These are phyloP conservation scores for Yponomeuta plumbellus DNA, from an alignment of 2,888 invertebrate species.

Conservation along the genomic window DNA sequence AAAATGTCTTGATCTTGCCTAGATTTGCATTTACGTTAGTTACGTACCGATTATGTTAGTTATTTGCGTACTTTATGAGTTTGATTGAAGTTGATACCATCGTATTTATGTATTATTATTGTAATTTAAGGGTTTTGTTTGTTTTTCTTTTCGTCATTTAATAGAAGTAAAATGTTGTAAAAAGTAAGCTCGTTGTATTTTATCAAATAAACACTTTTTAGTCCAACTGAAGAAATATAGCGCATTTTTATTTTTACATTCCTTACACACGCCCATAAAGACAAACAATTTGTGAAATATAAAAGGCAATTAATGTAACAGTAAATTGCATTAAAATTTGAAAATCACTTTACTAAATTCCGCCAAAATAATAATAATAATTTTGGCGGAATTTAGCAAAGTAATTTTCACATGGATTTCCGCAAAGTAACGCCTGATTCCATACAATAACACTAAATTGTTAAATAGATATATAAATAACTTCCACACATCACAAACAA, in stretches of 20 bases:
- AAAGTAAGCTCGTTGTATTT: constrained; percentile 78
- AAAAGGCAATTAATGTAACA: no score
- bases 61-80: background rate
- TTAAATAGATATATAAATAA: no score
- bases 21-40: constrained; percentile 75
- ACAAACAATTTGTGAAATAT: background rate
- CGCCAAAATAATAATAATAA: no score
- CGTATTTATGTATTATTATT: constrained; percentile 75
- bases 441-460: no score
- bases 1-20: constrained; percentile 68
- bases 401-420: no score
- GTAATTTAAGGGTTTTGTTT: constrained; percentile 71
- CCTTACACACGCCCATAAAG: background rate
- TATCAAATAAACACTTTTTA: constrained; percentile 78
- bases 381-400: no score
- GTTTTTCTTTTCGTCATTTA: constrained; percentile 67
- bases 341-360: no score
- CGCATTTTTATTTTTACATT: constrained; percentile 54
- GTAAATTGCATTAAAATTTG: no score
- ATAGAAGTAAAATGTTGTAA: constrained; percentile 77
- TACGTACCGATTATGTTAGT: constrained; percentile 44
- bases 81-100: constrained; percentile 74
- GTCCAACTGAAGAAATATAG: constrained; percentile 74
- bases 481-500: no score
- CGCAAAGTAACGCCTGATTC: no score